Conservation (phyloP, 2,113 vertebrate species). For the Chiloscyllium plagiosum region DNA sequence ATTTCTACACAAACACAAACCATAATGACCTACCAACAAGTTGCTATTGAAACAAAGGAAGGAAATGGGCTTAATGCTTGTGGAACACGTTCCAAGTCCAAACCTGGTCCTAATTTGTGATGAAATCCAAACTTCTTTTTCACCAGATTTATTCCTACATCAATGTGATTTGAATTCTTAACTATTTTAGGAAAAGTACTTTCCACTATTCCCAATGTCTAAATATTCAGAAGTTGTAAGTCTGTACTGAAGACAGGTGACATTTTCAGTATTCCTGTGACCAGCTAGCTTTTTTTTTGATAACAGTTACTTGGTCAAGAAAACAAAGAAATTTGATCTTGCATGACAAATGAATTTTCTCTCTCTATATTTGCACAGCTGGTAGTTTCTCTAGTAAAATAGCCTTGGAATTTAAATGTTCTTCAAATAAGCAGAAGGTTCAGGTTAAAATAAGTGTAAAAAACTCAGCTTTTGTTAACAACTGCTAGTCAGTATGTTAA, state of each 20-base stretch:
- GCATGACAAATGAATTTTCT: not conserved
- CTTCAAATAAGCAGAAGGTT: conserved; percentile 21
- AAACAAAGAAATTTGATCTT: not conserved
- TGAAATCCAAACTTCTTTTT: not conserved
- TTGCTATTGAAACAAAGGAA: conserved; percentile 17
- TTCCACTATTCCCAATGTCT: not conserved
- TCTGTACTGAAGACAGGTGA: not conserved
- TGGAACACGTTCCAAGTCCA: not conserved
- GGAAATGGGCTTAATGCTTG: not conserved
- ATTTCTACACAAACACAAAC: not conserved
- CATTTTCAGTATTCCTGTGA: not conserved
- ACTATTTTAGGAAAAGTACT: not conserved
- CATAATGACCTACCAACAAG: not conserved
- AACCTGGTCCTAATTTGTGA: not conserved
- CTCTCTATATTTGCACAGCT: not conserved
- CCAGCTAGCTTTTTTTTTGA: not conserved
- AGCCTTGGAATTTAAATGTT: not conserved
- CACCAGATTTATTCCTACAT: not conserved
- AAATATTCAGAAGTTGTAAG: not conserved
- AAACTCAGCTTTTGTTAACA: not conserved
- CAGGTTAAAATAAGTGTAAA: not conserved
- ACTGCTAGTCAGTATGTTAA: not conserved
- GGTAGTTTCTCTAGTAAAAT: not conserved
- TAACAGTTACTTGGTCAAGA: not conserved
- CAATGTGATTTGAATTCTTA: conserved; percentile 15